These are phyloP conservation scores for Channa argus DNA, from an alignment of 2,113 vertebrate species.

Conservation along the genomic window DNA sequence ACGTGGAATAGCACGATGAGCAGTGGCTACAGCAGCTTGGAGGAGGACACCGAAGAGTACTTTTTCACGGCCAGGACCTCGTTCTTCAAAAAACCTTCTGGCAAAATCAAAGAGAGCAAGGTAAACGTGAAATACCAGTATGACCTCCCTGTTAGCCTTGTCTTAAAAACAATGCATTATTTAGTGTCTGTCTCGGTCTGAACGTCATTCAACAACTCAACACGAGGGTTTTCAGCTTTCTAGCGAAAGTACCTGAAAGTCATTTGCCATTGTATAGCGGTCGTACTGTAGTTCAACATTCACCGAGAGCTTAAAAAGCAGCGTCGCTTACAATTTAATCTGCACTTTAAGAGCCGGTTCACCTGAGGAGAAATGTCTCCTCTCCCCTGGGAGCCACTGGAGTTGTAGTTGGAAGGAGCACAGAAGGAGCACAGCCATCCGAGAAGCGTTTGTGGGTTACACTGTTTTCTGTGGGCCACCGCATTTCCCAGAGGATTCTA, in stretches of 20 bases:
- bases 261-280: background rate
- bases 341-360: constrained; percentile 3
- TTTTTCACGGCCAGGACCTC: constrained; percentile 98
- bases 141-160: background rate
- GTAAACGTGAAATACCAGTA: constrained; percentile 49
- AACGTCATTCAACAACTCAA: background rate
- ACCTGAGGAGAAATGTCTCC: constrained; percentile 22
- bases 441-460: no score
- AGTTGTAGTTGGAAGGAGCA: no score
- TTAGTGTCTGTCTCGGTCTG: background rate
- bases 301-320: background rate
- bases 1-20: constrained; percentile 96
- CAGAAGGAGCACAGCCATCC: no score
- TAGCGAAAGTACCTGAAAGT: fast-evolving
- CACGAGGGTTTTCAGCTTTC: background rate
- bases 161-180: no score
- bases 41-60: constrained; percentile 96
- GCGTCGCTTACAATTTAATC: background rate
- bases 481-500: no score
- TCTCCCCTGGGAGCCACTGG: no score
- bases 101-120: constrained; percentile 84
- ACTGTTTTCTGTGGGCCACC: no score
- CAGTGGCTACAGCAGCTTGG: constrained; percentile 97
- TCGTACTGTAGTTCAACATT: background rate
- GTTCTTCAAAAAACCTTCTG: constrained; percentile 90